Evolutionary conservation across 2,888 invertebrate genomes (phyloP), one percentile per base, ranked within the genome.

Genomic region (Diaprepes abbreviatus): DNA sequence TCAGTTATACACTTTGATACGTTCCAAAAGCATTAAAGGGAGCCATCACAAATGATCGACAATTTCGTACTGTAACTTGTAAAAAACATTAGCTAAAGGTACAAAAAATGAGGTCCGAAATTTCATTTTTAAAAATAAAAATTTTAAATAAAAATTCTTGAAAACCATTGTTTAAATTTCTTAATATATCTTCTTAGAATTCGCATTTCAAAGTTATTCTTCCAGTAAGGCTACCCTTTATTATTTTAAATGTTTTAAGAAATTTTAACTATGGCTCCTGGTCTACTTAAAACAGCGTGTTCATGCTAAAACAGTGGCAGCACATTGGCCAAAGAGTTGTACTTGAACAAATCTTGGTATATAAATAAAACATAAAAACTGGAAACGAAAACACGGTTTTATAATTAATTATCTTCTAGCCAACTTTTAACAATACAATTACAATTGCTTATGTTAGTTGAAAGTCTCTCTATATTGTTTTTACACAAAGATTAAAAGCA

Each of bases 61-160:
- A 67, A 28, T 45, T 55, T 35, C 12, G 1, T 43, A 12, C 21
- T n/a, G 57, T 57, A 35, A 57, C 55, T 65, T 57, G 48, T 40
- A 66, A 67, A 65, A 60, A 66, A 55, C 58, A 66, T 28, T 16
- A 50, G 48, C 60, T 70, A 66, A 64, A 63, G 21, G 33, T 66
- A 63, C 21, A 63, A 62, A 24, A 58, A 70, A 70, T 70, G 58
- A 70, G 66, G 69, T 69, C 69, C 69, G 57, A 68, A 68, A 62
- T 62, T 45, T 45, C 16, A 24, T 12, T 28, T 28, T 64, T 17
- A 14, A 16, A 50, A 40, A 60, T 31, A 16, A 52, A 55, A 63
- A 38, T 21, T 63, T 48, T 36, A 9, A 6, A 17, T 5, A 45
- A 45, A n/a, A 48, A 14, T 9, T 17, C 38, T 21, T 38, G 2